phyloP scores from a whole-genome alignment of 2,113 vertebrate species.

The Phyllopteryx taeniolatus region DNA sequence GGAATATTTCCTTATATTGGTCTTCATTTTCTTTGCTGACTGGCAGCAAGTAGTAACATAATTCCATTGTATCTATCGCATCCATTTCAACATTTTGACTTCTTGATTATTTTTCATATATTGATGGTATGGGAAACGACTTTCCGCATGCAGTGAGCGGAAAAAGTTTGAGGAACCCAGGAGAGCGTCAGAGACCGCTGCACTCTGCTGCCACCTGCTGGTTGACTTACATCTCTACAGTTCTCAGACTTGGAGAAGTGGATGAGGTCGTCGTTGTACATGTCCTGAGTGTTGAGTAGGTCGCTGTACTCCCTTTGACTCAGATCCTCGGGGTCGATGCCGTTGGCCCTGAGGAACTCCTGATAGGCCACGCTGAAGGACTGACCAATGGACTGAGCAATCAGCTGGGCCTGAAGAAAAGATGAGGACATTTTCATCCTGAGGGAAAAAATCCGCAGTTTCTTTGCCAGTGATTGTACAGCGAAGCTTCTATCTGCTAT shows the following conservation, averaged over 20 bases:
- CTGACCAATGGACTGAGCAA: slow-evolving; percentile 97
- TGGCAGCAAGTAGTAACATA: no score
- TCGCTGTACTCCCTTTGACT: slow-evolving; percentile 98
- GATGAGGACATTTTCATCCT: not conserved
- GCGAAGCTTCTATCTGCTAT: no score
- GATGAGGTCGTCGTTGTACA: slow-evolving; percentile 99
- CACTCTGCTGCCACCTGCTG: slow-evolving; percentile 33
- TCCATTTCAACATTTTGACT: no score
- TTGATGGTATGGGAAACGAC: no score
- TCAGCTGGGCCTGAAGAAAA: slow-evolving; percentile 84
- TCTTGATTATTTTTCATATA: no score
- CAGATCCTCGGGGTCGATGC: slow-evolving; percentile 94
- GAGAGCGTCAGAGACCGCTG: no score
- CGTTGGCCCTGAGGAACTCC: slow-evolving; percentile 94
- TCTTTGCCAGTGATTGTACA: no score
- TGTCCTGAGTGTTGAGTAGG: slow-evolving; percentile 97
- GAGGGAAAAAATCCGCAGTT: not conserved
- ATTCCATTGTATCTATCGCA: no score
- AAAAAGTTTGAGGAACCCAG: not conserved
- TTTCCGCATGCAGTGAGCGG: not conserved
- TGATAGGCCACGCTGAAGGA: slow-evolving; percentile 97
- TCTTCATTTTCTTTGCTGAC: no score
- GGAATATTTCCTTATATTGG: no score
- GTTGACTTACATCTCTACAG: slow-evolving; percentile 88
- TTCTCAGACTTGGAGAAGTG: slow-evolving; percentile 99